Evolutionary conservation across 2,888 invertebrate genomes (phyloP).

Genomic region (Troglohyphantes excavatus): DNA sequence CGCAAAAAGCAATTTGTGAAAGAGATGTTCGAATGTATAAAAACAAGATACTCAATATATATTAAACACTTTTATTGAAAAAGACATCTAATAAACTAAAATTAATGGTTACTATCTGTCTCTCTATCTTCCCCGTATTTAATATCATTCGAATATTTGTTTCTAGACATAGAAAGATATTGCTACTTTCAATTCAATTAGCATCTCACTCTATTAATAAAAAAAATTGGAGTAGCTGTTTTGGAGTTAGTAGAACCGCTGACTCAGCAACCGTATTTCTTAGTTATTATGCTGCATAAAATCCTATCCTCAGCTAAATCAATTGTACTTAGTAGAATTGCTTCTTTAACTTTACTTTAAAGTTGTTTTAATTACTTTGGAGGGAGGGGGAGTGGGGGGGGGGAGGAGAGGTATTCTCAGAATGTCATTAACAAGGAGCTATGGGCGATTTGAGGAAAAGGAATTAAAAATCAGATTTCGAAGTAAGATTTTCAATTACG

Average conservation of each 20-base stretch:
- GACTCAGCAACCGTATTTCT: neutral
- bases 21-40: too few species aligned
- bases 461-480: constrained; percentile 23
- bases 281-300: neutral
- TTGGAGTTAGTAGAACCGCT: neutral
- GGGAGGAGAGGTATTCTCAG: neutral
- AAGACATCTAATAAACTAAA: neutral
- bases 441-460: constrained; percentile 16
- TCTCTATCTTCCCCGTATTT: neutral
- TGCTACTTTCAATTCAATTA: neutral
- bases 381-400: neutral
- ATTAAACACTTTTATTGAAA: neutral
- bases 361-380: constrained; percentile 3
- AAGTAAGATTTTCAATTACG: constrained; percentile 18
- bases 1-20: too few species aligned
- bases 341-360: neutral
- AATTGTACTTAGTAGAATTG: constrained; percentile 1
- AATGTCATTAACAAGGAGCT: constrained; percentile 31
- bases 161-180: neutral
- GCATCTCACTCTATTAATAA: neutral
- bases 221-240: neutral
- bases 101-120: neutral
- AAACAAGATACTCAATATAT: too few species aligned
- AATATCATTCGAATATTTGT: neutral
- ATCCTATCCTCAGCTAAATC: neutral